Percentiles rank a stretch among this genome's conserved stretches.
These are phyloP conservation scores for Delphinapterus leucas DNA, from an alignment of 2,113 vertebrate species.

Conservation along the genomic window DNA sequence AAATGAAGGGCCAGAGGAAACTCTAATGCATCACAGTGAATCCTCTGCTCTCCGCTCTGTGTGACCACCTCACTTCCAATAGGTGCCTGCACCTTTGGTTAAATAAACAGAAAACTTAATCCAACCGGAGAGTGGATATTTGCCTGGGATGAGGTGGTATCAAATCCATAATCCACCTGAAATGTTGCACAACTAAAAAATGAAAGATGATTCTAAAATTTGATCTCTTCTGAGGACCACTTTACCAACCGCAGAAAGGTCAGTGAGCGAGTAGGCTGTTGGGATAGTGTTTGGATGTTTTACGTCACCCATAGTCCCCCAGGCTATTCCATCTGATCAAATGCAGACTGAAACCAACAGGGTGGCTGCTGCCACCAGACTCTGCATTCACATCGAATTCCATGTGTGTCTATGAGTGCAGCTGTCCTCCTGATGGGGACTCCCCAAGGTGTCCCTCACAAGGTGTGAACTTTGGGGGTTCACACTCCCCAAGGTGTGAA, in stretches of 20 bases:
- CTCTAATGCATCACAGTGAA: accelerated
- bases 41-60: neutral
- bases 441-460: neutral
- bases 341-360: neutral
- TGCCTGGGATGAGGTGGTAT: neutral
- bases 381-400: neutral
- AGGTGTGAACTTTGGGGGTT: neutral
- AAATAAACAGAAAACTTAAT: neutral
- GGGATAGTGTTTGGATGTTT: neutral
- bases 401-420: neutral
- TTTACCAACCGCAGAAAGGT: neutral
- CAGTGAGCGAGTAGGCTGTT: too few species aligned
- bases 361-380: too few species aligned
- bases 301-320: accelerated
- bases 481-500: neutral
- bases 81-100: neutral
- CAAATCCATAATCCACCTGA: neutral
- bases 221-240: neutral
- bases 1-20: neutral
- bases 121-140: neutral
- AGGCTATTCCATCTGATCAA: neutral
- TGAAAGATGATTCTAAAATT: neutral
- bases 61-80: neutral
- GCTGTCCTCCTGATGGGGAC: neutral
- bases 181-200: neutral